Evolutionary conservation across 2,797 vertebrate species (phyloP).

Genomic region (Aphelocoma californica): DNA sequence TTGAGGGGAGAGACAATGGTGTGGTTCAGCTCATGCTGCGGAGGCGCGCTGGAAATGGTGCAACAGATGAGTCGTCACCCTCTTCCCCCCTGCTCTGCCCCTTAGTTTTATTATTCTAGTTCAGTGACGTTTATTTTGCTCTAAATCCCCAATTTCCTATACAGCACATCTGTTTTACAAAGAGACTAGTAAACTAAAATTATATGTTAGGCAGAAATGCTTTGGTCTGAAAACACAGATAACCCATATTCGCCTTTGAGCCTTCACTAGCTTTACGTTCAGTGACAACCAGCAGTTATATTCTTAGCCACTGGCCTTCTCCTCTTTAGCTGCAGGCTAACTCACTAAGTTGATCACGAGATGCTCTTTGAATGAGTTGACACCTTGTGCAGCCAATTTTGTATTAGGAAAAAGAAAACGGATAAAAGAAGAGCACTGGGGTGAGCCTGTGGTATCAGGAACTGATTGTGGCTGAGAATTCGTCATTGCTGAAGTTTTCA

Average conservation of each 20-base stretch:
- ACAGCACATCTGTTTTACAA: not conserved
- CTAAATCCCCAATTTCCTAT: not conserved
- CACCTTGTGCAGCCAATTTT: not conserved
- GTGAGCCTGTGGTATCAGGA: not conserved
- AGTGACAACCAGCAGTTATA: not conserved
- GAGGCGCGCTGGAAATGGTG: not conserved
- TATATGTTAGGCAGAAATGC: not conserved
- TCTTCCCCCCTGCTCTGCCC: fast-evolving
- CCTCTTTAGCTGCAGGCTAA: not conserved
- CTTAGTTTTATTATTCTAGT: constrained; percentile 1
- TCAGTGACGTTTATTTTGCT: constrained; percentile 12
- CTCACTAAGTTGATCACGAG: not conserved
- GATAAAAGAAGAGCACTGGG: not conserved
- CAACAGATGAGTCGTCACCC: not conserved
- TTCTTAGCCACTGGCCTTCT: not conserved
- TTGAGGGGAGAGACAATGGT: constrained; percentile 14
- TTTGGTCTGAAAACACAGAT: not conserved
- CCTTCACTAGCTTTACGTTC: not conserved
- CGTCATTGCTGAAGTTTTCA: not conserved
- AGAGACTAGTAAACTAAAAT: not conserved
- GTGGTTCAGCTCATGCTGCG: not conserved
- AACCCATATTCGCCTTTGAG: not conserved
- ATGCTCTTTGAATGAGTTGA: not conserved
- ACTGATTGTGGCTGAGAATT: not conserved
- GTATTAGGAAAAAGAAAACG: not conserved